Conservation (phyloP, 92 coral and sea anemone genomes). For the Bergia puertoricense region DNA sequence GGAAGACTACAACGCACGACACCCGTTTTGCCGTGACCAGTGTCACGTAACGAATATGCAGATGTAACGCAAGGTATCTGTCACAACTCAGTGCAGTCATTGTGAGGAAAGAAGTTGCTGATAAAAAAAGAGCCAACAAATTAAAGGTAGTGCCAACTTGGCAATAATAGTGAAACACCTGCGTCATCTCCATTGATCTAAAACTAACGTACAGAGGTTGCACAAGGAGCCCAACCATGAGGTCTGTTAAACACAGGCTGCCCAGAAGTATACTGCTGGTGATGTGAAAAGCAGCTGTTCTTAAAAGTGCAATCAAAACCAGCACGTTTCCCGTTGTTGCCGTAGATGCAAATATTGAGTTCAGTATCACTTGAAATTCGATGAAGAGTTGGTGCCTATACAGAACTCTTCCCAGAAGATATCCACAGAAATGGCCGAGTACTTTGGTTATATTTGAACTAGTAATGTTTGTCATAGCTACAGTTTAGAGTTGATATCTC, state of each 20-base stretch:
- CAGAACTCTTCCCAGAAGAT: too few relatives aligned
- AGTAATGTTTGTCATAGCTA: too few relatives aligned
- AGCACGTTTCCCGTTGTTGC: background rate
- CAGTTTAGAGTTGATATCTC: too few relatives aligned
- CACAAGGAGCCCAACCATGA: background rate
- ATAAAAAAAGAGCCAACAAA: background rate
- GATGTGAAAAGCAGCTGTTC: background rate
- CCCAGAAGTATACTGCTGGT: conserved; percentile 18
- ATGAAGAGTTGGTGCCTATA: too few relatives aligned
- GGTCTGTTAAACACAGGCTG: conserved; percentile 10
- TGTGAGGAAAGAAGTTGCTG: conserved; percentile 3
- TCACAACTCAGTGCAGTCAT: background rate
- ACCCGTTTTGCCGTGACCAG: conserved; percentile 2
- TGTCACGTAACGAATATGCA: background rate
- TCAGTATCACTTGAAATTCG: too few relatives aligned
- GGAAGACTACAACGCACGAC: background rate
- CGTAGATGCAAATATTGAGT: too few relatives aligned
- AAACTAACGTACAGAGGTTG: conserved; percentile 2
- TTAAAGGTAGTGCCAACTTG: background rate
- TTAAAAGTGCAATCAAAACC: background rate
- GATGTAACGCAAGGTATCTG: conserved; percentile 11
- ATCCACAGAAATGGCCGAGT: too few relatives aligned
- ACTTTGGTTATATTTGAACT: too few relatives aligned
- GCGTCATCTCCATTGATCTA: conserved; percentile 3
- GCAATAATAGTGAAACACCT: background rate